Conservation (phyloP, 2,888 invertebrate species). For the Antheraea yamamai region DNA sequence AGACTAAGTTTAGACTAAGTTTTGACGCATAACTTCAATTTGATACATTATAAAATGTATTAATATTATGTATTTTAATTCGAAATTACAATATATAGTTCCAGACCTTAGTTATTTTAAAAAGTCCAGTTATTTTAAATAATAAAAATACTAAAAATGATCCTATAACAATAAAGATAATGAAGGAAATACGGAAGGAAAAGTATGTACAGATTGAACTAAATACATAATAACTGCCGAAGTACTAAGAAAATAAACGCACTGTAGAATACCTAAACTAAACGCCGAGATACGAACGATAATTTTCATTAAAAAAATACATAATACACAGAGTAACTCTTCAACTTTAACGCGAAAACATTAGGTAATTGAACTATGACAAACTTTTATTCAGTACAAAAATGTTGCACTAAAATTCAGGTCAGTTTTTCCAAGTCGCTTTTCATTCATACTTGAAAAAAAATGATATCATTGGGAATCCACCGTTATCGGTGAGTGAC, state of each 20-base stretch:
- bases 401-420: not conserved
- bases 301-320: not conserved
- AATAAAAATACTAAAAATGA: no score
- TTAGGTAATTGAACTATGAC: not conserved
- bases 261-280: not conserved
- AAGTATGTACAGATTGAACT: not conserved
- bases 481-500: slow-evolving; percentile 49
- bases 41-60: not conserved
- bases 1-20: slow-evolving; percentile 50
- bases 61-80: not conserved
- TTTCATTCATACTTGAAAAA: slow-evolving; percentile 27
- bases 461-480: slow-evolving; percentile 37
- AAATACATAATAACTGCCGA: not conserved
- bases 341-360: not conserved
- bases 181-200: not conserved
- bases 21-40: slow-evolving; percentile 29
- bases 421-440: not conserved
- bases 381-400: not conserved
- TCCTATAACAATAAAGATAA: not conserved
- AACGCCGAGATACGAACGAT: not conserved
- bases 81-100: not conserved
- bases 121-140: no score
- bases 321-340: not conserved
- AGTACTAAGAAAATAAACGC: not conserved
- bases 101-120: no score